Conservation (phyloP, 2,888 invertebrate species). For the Polydrusus cervinus region DNA sequence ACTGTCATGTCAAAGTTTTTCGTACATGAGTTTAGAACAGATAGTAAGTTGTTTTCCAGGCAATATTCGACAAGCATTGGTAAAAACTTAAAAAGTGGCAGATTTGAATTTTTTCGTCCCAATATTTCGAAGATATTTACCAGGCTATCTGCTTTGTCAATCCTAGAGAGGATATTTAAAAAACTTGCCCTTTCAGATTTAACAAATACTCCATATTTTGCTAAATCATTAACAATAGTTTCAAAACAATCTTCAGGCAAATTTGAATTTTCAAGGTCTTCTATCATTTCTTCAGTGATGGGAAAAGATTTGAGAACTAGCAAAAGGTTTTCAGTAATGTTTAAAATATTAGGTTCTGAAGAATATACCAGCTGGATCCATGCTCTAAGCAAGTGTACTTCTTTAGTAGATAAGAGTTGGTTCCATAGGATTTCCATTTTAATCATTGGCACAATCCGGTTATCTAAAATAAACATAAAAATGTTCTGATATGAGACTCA, state of each 20-base stretch:
- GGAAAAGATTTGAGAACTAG: slow-evolving; percentile 74
- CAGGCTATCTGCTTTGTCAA: slow-evolving; percentile 75
- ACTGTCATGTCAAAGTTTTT: slow-evolving; percentile 67
- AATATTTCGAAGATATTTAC: slow-evolving; percentile 75
- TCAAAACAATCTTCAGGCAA: slow-evolving; percentile 75
- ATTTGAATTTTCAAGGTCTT: slow-evolving; percentile 72
- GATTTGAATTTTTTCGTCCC: slow-evolving; percentile 61
- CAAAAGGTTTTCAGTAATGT: slow-evolving; percentile 72
- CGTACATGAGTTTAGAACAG: slow-evolving; percentile 74
- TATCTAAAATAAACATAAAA: slow-evolving; percentile 71
- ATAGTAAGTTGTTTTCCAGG: slow-evolving; percentile 73
- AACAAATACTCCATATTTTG: slow-evolving; percentile 79
- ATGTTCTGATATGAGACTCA: not conserved
- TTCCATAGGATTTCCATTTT: slow-evolving; percentile 76
- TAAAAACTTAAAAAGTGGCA: slow-evolving; percentile 72
- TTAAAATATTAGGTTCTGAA: slow-evolving; percentile 40
- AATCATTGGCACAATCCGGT: slow-evolving; percentile 73
- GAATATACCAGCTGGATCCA: slow-evolving; percentile 77
- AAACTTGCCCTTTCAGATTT: slow-evolving; percentile 75
- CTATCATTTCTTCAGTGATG: slow-evolving; percentile 77
- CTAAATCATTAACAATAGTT: slow-evolving; percentile 76
- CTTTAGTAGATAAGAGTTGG: slow-evolving; percentile 76
- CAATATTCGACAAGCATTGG: slow-evolving; percentile 74
- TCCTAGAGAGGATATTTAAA: slow-evolving; percentile 75
- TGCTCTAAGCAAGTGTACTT: slow-evolving; percentile 75